Base-by-base conservation (phyloP, 2,888 invertebrate species). In the Dryocosmus kuriphilus region DNA sequence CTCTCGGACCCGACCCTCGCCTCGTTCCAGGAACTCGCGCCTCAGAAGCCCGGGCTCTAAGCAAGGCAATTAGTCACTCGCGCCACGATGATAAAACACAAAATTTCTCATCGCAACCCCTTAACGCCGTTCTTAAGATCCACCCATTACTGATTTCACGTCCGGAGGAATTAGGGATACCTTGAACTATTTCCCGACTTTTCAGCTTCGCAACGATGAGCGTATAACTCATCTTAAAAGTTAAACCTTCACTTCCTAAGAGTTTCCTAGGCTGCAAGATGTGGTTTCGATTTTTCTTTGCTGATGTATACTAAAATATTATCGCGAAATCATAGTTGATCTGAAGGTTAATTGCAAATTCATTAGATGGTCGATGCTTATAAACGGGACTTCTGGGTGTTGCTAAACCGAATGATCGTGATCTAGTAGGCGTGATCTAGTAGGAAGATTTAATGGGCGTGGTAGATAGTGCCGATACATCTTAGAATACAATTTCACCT, bases 41-140 rank as follows among this genome's bases (percentile, higher is more conserved):
- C 60, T 38, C 60, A 35, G 77, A 75, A 77, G 71, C 79, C 80
- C 77, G 79, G 78, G 80, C 71, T 85, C 85, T 86, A 85, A 87
- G 88, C 84, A 85, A 84, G 82, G 87, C 86, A 88, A 88, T 88
- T 88, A 88, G 86, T 88, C 87, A 88, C 83, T 84, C 86, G 84
- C 79, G 80, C 65, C 79, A 78, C 80, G 82, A 83, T 86, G 85
- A 85, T 86, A 85, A 85, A 86, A 83, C 86, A 80, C 80, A 84
- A 87, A 87, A 86, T 85, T 86, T 85, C 79, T 79, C 81, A 80
- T 80, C 79, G 75, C 79, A 60, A 55, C 55, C 75, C 75, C 51
- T 71, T 46, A 51, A 71, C 71, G 51, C 51, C 22, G 30, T 71
- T 51, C 30, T 30, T 19, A 27, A 71, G 71, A 32, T 27, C 71